phyloP scores from a whole-genome alignment of 2,113 vertebrate species.

The Rhinogobius similis region DNA sequence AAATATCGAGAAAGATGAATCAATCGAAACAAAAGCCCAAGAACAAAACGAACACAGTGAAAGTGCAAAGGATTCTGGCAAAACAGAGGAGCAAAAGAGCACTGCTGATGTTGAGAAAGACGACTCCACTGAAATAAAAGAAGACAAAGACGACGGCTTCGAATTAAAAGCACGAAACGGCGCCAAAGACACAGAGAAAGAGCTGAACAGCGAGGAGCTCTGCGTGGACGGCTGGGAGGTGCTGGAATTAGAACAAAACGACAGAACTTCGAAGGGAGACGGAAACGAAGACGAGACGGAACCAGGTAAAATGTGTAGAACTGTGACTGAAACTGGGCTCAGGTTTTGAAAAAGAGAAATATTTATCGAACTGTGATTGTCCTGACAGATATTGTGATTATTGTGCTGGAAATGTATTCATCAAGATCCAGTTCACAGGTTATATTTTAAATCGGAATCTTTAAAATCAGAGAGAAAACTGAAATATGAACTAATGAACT shows the following conservation, averaged over 20 bases:
- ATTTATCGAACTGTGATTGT: too few species aligned
- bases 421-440: too few species aligned
- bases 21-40: background rate
- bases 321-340: background rate
- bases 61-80: background rate
- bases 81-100: background rate
- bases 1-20: background rate
- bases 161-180: conserved; percentile 1
- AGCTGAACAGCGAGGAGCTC: background rate
- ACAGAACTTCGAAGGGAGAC: background rate
- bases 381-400: too few species aligned
- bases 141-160: background rate
- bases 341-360: conserved; percentile 9
- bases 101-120: background rate
- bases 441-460: too few species aligned
- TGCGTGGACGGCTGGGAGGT: background rate
- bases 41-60: background rate
- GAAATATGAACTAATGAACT: too few species aligned
- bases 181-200: background rate
- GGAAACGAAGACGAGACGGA: background rate
- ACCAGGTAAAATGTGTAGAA: background rate
- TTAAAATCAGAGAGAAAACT: too few species aligned
- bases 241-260: background rate
- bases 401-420: too few species aligned
- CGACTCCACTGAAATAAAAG: background rate